Evolutionary conservation across 2,113 vertebrate genomes (phyloP), one percentile per base, ranked within the genome.

Genomic region (Corythornis madagascariensis): DNA sequence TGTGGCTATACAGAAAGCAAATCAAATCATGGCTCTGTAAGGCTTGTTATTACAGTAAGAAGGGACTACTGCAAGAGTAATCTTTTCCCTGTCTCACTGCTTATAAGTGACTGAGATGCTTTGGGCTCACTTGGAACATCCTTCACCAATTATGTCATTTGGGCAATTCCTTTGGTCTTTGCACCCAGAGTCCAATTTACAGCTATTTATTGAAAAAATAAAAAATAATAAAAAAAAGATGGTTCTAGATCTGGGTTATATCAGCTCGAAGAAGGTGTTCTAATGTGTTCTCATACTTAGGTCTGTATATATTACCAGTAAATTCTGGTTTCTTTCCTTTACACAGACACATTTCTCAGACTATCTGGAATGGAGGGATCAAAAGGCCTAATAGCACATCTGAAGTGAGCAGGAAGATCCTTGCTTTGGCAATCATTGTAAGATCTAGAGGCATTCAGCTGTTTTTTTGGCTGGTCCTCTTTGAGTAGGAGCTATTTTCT

Each of bases 321-420:
- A 73, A 22, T 25, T 15, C 22, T 18, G 9, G 0, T 48, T 90
- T 75, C 17, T 82, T 10, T 64, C 35, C 43, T 61, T 40, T 19
- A 26, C 0, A 0, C 25, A 20, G 40, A 15, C 15, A 4, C 1
- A 4, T 65, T 60, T 83, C 45, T 86, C 59, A 38, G 20, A 13
- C 35, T 22, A 9, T 11, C 19, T 43, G 6, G 13, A 19, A 59
- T 38, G 20, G 29, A 35, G 13, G 26, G 18, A 25, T 45, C 22
- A 65, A 65, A 40, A 33, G 59, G 35, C 29, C 33, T 43, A 12
- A n/a, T 33, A 16, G 15, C 14, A 11, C 45, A 38, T 9, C 13
- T 67, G 83, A 84, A 19, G 8, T 0, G 1, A 71, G 26, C 15
- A 59, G 43, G 40, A 91, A 76, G 26, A 19, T 65, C 21, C 40